Percentiles rank a stretch among this genome's conserved stretches.
Evolutionary conservation across 2,113 vertebrate species (phyloP).

Genomic region (Cinclus mexicanus): DNA sequence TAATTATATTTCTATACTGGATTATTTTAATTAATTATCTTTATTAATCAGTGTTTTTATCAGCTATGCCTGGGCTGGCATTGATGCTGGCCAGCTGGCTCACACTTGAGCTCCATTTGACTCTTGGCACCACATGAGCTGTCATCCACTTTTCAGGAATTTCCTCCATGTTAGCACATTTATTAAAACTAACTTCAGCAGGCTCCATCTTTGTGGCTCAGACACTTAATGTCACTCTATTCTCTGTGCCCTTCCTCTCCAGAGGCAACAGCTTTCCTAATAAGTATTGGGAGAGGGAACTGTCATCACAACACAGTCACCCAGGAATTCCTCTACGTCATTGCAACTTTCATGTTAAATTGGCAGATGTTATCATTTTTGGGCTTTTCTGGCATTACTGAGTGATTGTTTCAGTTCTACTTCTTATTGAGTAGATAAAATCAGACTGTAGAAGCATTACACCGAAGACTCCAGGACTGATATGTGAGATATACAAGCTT

Average conservation of each 20-base stretch:
- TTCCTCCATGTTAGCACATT: neutral
- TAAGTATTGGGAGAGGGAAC: neutral
- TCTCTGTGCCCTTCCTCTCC: neutral
- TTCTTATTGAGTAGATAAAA: neutral
- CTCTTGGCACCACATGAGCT: neutral
- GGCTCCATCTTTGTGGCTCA: neutral
- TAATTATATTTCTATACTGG: neutral
- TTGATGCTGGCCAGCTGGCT: neutral
- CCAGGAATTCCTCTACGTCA: neutral
- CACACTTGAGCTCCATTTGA: neutral
- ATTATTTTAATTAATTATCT: conserved; percentile 20
- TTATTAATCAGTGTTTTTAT: neutral
- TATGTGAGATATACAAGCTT: fast-evolving
- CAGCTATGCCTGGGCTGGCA: neutral
- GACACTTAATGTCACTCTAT: neutral
- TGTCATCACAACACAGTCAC: neutral
- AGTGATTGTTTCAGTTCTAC: neutral
- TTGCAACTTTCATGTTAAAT: neutral
- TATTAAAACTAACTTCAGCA: neutral
- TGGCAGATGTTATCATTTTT: neutral
- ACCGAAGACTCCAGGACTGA: neutral
- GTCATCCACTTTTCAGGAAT: neutral
- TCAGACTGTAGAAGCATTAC: neutral
- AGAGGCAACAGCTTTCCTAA: neutral
- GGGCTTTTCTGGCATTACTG: neutral